Evolutionary conservation across 2,113 vertebrate species (phyloP), one percentile per base, ranked within the genome.

Genomic region (Vicugna pacos): DNA sequence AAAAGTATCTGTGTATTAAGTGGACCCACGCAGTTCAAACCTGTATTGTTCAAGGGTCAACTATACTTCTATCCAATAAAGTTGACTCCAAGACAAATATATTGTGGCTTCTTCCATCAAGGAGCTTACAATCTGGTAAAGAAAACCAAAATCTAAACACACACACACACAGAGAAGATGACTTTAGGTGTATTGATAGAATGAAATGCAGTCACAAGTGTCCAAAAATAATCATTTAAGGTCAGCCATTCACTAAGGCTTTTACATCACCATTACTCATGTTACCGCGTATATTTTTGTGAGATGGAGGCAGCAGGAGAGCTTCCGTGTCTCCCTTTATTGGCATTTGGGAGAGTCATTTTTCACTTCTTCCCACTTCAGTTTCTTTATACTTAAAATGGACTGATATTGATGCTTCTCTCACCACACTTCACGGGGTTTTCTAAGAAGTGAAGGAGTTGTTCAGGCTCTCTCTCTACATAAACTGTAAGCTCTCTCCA

Each of bases 61-160:
- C 50, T 56, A 32, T 79, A 75, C 19, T 75, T 76, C 24, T 26
- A 85, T 58, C 85, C 28, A 85, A 79, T 38, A 76, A 94, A 67
- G 17, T n/a, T 56, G 73, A 24, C 32, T 89, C 72, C 56, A 79
- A 89, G 50, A 83, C 32, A 14, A 84, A 62, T 69, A 84, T 56
- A 24, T 62, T 56, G 42, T 67, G 83, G 46, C n/a, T 77, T 95
- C 87, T 87, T 93, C 79, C 69, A 90, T 95, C 67, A 72, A 69
- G 69, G 58, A 92, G 52, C 13, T 96, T 90, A 86, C 24, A 89
- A 35, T 92, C 75, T 77, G 92, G 46, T 69, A 83, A 87, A 95
- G 32, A 76, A 95, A 86, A 83, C 16, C 38, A 92, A 92, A 94
- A 72, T 19, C n/a, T 24, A 82, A 81, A 58, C 58, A 52, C 2